Evolutionary conservation across 2,888 invertebrate species (phyloP).

Genomic region (Sinohyriopsis cumingii): DNA sequence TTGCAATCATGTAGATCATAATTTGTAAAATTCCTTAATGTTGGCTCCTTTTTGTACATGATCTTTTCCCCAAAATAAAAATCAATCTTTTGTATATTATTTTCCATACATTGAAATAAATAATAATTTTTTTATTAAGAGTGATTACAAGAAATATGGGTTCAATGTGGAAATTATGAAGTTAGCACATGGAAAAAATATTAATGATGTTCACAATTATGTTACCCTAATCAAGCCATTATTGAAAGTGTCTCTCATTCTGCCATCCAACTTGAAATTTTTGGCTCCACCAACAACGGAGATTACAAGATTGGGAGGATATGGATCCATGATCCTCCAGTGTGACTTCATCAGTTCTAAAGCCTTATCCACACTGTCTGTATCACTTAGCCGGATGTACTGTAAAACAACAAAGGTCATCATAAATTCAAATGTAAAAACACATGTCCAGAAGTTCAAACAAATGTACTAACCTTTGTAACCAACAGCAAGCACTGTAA

Average conservation of each 20-base stretch:
- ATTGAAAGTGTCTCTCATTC: conserved; percentile 70
- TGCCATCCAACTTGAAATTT: conserved; percentile 71
- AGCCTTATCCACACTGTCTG: conserved; percentile 61
- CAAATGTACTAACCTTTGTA: too few relatives aligned
- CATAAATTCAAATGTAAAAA: not conserved
- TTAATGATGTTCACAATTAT: not conserved
- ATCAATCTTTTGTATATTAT: too few relatives aligned
- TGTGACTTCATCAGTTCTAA: conserved; percentile 66
- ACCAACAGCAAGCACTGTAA: too few relatives aligned
- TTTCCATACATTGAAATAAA: too few relatives aligned
- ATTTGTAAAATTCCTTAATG: too few relatives aligned
- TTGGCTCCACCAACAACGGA: conserved; percentile 73
- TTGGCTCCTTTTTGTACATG: too few relatives aligned
- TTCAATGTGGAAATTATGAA: too few relatives aligned
- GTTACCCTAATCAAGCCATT: conserved; percentile 69
- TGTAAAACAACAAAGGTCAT: conserved; percentile 31
- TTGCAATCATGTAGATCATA: too few relatives aligned
- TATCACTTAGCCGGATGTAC: conserved; percentile 68
- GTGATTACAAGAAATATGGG: too few relatives aligned
- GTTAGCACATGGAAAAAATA: too few relatives aligned
- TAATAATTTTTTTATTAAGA: too few relatives aligned
- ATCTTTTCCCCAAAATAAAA: too few relatives aligned
- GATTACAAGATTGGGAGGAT: conserved; percentile 70
- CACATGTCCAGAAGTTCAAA: not conserved
- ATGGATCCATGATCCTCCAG: conserved; percentile 70